These are phyloP conservation scores for Caerostris darwini DNA, from an alignment of 1,140 invertebrate species.

Conservation along the genomic window DNA sequence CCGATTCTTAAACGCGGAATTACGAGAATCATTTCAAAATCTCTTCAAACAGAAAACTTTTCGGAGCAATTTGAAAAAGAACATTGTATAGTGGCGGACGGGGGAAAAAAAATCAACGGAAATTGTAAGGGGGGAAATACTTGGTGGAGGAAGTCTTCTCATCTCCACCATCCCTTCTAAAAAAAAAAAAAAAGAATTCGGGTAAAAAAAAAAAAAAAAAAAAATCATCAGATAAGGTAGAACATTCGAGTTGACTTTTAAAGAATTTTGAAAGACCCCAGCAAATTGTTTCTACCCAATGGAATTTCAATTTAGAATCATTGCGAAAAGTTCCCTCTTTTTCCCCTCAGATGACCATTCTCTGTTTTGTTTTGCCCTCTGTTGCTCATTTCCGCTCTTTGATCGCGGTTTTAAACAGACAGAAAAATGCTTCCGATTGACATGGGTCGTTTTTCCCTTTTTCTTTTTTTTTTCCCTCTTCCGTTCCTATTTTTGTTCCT, in stretches of 20 bases:
- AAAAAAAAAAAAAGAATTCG: not conserved
- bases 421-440: slow-evolving; percentile 21
- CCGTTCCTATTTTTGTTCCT: no score
- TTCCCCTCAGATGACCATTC: slow-evolving; percentile 40
- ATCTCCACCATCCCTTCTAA: not conserved
- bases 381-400: slow-evolving; percentile 61
- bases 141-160: no score
- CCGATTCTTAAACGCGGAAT: no score
- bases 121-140: no score
- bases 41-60: no score
- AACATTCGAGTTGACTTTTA: slow-evolving; percentile 40
- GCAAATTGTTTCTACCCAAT: slow-evolving; percentile 68
- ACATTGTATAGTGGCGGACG: no score
- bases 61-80: no score
- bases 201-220: not conserved
- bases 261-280: slow-evolving; percentile 54
- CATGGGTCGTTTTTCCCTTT: not conserved
- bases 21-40: no score
- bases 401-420: slow-evolving; percentile 4
- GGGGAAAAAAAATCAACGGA: no score
- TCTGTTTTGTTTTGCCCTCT: slow-evolving; percentile 24
- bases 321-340: slow-evolving; percentile 33
- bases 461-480: not conserved
- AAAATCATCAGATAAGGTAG: not conserved
- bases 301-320: slow-evolving; percentile 69